A percentile compares a stretch with the other conserved stretches of the same genome.
Conservation (phyloP, 2,888 invertebrate genomes). For the Diarsia brunnea region DNA sequence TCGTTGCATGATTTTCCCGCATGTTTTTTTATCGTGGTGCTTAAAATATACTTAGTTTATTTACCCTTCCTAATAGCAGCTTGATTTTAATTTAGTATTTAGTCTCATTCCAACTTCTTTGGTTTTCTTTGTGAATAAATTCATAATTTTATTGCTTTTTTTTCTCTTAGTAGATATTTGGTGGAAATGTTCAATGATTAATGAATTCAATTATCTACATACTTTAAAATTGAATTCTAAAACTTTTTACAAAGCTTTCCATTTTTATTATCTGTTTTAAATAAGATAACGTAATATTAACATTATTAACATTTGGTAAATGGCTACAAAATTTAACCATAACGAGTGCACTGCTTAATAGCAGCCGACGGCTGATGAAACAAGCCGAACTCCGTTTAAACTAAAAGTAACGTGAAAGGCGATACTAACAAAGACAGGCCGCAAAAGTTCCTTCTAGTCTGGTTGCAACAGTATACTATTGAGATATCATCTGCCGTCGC, state of each 20-base stretch:
- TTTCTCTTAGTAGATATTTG: slow-evolving; percentile 2
- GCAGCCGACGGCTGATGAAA: background rate
- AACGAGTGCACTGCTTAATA: too few relatives aligned
- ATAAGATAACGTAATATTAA: background rate
- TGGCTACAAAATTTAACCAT: background rate
- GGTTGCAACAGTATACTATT: background rate
- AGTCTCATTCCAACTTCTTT: background rate
- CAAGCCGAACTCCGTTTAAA: background rate
- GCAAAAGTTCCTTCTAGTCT: background rate
- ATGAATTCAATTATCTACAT: background rate
- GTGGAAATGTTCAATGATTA: too few relatives aligned
- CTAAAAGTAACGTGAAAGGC: background rate
- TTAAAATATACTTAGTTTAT: background rate
- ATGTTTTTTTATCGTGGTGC: background rate
- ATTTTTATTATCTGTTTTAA: background rate
- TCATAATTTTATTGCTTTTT: background rate
- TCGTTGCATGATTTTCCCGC: background rate
- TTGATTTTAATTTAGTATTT: background rate
- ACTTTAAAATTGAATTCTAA: background rate
- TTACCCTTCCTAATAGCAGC: background rate
- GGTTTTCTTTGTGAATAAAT: background rate
- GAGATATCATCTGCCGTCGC: background rate
- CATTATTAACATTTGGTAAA: background rate
- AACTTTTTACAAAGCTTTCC: background rate
- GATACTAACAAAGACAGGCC: background rate